Percentiles rank a stretch among this genome's conserved stretches.
phyloP scores from a whole-genome alignment of 2,797 vertebrate genomes.

The Cossypha polioptera region DNA sequence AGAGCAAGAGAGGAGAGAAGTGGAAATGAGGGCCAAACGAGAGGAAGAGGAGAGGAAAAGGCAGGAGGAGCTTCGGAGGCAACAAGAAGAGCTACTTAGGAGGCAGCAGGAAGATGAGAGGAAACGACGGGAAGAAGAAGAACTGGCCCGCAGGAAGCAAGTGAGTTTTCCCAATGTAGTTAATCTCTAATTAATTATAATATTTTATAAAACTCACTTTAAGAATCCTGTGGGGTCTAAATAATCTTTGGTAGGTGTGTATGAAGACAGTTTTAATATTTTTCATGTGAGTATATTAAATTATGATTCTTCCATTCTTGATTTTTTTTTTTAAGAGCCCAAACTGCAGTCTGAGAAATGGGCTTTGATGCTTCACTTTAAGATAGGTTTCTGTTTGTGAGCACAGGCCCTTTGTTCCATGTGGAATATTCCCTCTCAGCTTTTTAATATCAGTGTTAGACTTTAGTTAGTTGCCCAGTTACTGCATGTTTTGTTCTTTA shows the following conservation, averaged over 20 bases:
- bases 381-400: background rate
- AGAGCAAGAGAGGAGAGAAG: conserved; percentile 92
- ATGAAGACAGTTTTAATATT: conserved; percentile 27
- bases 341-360: background rate
- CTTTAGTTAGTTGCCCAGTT: background rate
- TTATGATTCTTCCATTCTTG: background rate
- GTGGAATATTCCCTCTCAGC: background rate
- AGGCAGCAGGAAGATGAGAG: conserved; percentile 88
- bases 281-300: conserved; percentile 37
- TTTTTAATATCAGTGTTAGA: background rate
- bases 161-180: conserved; percentile 75
- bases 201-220: conserved; percentile 53
- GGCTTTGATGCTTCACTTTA: background rate
- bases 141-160: conserved; percentile 90
- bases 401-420: background rate
- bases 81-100: conserved; percentile 89
- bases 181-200: conserved; percentile 43
- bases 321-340: background rate
- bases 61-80: conserved; percentile 88
- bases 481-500: background rate
- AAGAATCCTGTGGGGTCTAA: conserved; percentile 47
- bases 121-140: conserved; percentile 88
- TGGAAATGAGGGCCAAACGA: conserved; percentile 91
- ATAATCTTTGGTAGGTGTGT: conserved; percentile 34
- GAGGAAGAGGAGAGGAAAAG: conserved; percentile 92